phyloP scores from a whole-genome alignment of 2,113 vertebrate genomes.

The Orientallactaga bullata region DNA sequence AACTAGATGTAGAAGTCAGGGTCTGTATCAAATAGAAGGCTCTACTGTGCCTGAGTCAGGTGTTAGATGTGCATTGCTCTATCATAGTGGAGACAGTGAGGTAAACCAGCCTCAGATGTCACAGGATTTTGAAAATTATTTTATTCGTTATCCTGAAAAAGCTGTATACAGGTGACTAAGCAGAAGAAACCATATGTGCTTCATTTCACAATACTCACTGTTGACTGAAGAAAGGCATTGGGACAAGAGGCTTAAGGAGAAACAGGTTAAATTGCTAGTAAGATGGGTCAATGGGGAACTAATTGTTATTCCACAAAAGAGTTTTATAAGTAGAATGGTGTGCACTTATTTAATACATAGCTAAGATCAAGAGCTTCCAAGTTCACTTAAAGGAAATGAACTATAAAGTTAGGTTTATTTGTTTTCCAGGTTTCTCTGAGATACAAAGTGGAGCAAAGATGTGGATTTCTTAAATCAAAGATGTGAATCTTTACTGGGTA shows the following conservation, averaged over 20 bases:
- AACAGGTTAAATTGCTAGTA: not conserved
- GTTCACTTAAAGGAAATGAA: not conserved
- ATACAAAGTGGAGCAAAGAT: not conserved
- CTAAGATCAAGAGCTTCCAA: not conserved
- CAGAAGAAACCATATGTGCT: not conserved
- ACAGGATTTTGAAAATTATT: not conserved
- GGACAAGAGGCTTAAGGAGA: not conserved
- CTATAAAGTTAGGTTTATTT: not conserved
- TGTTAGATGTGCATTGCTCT: not conserved
- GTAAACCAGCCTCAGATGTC: not conserved
- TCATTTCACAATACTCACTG: not conserved
- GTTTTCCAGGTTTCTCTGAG: not conserved
- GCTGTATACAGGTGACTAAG: not conserved
- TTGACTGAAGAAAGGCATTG: not conserved
- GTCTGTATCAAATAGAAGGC: not conserved
- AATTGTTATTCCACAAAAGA: not conserved
- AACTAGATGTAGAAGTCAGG: too few species aligned
- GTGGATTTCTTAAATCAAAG: too few species aligned
- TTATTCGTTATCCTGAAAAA: not conserved
- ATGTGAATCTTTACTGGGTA: not conserved
- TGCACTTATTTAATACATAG: not conserved
- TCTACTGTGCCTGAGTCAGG: rapidly evolving
- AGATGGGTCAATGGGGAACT: not conserved
- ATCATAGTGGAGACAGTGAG: too few species aligned
- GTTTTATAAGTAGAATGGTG: not conserved